Base-by-base conservation (phyloP, 1,140 invertebrate genomes). In the Oreohelix idahoensis region DNA sequence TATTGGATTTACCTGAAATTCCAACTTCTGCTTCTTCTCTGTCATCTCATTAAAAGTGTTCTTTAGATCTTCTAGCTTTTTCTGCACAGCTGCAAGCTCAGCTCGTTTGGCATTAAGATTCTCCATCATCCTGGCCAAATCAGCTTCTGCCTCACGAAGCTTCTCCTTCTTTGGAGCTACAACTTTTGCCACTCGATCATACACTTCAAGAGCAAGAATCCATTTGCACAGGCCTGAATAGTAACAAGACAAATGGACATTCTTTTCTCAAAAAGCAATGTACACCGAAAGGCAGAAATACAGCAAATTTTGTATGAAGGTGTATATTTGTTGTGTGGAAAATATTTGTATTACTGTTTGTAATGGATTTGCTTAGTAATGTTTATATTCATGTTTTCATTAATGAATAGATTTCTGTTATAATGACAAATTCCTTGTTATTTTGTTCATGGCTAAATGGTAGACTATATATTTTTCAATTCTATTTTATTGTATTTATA, bases 151-250 rank as follows among this genome's bases (percentile, higher is more conserved):
- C 92, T 96, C 96, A 49, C 91, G 91, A 58, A 93, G 87, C 83
- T 90, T 90, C n/a, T 86, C 90, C 84, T 93, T 93, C 87, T 93
- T 93, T 23, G 93, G 93, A 15, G 91, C 92, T 0, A 92, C 92
- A 23, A 85, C 86, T 93, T 97, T 97, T 5, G 96, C 96, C 0
- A 97, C 96, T 84, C 95, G 94, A 90, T 98, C 97, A 89, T 98
- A 98, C 90, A 96, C 95, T 90, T 97, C 96, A 95, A 98, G 97
- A 5, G 97, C 97, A 83, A 96, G 95, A 45, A 98, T 95, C 97
- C 97, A 98, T 92, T 97, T 97, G 89, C 97, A 98, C 8, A 98
- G 92, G 84, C 79, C 79, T 81, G 69, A 45, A 45, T 1, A 32
- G 8, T 5, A 32, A 5, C 51, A 58, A 26, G 10, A 26, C 15